phyloP scores from a whole-genome alignment of 2,888 invertebrate genomes.

The Pardosa pseudoannulata region DNA sequence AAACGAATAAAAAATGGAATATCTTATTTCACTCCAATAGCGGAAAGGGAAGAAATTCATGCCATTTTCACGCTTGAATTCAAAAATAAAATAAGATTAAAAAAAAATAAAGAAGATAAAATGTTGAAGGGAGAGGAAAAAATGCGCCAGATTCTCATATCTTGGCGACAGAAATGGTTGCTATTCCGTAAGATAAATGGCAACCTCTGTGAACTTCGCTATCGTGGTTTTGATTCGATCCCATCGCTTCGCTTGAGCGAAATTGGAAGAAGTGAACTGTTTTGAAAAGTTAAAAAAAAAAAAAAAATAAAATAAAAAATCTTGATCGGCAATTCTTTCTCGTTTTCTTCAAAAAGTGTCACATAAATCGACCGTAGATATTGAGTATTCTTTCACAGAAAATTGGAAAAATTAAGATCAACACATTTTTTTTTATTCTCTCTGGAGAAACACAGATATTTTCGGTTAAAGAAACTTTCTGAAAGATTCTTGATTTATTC shows the following conservation, averaged over 20 bases:
- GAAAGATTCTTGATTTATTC: background rate
- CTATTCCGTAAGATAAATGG: conserved; percentile 49
- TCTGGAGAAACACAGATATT: background rate
- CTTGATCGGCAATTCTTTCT: background rate
- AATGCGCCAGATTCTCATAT: conserved; percentile 18
- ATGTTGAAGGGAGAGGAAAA: conserved; percentile 1
- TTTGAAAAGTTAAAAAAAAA: conserved; percentile 10
- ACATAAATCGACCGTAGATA: conserved; percentile 41
- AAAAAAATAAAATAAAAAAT: background rate
- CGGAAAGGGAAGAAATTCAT: conserved; percentile 10
- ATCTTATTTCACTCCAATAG: conserved; percentile 8
- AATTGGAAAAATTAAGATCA: conserved; percentile 19
- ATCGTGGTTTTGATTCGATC: conserved; percentile 53
- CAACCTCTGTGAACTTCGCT: conserved; percentile 32
- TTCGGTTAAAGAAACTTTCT: background rate
- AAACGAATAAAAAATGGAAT: background rate
- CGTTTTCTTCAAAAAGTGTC: conserved; percentile 26
- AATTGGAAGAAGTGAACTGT: conserved; percentile 12
- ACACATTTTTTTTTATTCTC: background rate
- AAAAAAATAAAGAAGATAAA: conserved; percentile 14
- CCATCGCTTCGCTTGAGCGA: conserved; percentile 13
- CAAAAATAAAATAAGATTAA: conserved; percentile 43
- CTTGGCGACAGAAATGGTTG: conserved; percentile 52
- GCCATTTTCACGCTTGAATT: conserved; percentile 45
- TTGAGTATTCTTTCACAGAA: background rate